Evolutionary conservation across 2,113 vertebrate species (phyloP).

Genomic region (Prietella phreatophila): DNA sequence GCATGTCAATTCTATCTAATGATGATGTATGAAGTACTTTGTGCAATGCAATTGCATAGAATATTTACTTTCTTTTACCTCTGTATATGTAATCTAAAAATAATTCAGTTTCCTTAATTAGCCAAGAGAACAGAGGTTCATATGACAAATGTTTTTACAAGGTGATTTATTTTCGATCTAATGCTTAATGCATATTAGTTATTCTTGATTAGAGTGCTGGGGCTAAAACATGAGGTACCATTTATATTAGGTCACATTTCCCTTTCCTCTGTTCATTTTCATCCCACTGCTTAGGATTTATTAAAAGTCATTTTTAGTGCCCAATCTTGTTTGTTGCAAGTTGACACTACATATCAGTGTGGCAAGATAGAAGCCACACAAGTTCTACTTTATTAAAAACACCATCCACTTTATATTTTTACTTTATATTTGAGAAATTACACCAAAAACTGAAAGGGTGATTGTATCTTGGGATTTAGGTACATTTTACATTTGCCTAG

Average conservation of each 20-base stretch:
- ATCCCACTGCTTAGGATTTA: conserved; percentile 46
- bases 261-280: conserved; percentile 52
- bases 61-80: conserved; percentile 73
- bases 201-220: conserved; percentile 64
- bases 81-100: conserved; percentile 69
- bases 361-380: neutral
- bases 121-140: conserved; percentile 67
- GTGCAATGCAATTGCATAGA: conserved; percentile 64
- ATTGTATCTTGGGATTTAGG: conserved; percentile 51
- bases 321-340: conserved; percentile 57
- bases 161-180: conserved; percentile 72
- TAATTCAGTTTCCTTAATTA: conserved; percentile 72
- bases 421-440: conserved; percentile 68
- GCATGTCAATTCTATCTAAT: conserved; percentile 68
- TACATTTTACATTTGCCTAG: too few relatives aligned
- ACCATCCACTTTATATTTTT: conserved; percentile 47
- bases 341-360: conserved; percentile 29
- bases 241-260: conserved; percentile 57
- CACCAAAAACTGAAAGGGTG: conserved; percentile 57
- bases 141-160: conserved; percentile 79
- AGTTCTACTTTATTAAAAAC: conserved; percentile 57
- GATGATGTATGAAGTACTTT: conserved; percentile 69
- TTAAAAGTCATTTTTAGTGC: conserved; percentile 50
- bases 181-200: conserved; percentile 77
- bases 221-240: conserved; percentile 31